Conservation (phyloP, 2,797 vertebrate species). For the Amniataba percoides region DNA sequence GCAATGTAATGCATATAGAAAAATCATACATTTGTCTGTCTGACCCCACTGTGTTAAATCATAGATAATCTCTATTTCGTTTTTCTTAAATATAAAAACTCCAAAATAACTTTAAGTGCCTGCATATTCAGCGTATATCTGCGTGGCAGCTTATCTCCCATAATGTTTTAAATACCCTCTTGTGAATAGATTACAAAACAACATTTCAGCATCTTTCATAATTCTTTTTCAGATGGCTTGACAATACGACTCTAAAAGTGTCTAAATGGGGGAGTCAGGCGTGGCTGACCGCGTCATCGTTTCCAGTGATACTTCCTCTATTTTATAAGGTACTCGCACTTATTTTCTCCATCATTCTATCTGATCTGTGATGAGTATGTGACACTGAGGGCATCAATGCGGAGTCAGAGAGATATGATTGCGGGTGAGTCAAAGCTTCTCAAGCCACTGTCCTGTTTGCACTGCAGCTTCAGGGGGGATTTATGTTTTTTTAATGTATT, state of each 20-base stretch:
- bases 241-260: no score
- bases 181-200: no score
- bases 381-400: conserved; percentile 31
- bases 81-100: not conserved
- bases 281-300: conserved; percentile 27
- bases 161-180: no score
- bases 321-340: conserved; percentile 33
- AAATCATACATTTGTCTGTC: not conserved
- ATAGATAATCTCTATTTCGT: not conserved
- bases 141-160: not conserved
- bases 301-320: conserved; percentile 46
- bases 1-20: not conserved
- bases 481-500: not conserved
- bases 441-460: not conserved
- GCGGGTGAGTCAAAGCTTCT: conserved; percentile 65
- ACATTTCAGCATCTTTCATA: no score
- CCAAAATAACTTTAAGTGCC: not conserved
- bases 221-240: not conserved
- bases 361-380: conserved; percentile 32
- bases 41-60: not conserved
- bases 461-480: not conserved
- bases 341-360: not conserved
- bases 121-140: not conserved
- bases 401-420: conserved; percentile 39
- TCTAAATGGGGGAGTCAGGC: not conserved